Percentiles rank a stretch among this genome's conserved stretches.
phyloP scores from a whole-genome alignment of 1,140 invertebrate species.

The Anoplolepis gracilipes region DNA sequence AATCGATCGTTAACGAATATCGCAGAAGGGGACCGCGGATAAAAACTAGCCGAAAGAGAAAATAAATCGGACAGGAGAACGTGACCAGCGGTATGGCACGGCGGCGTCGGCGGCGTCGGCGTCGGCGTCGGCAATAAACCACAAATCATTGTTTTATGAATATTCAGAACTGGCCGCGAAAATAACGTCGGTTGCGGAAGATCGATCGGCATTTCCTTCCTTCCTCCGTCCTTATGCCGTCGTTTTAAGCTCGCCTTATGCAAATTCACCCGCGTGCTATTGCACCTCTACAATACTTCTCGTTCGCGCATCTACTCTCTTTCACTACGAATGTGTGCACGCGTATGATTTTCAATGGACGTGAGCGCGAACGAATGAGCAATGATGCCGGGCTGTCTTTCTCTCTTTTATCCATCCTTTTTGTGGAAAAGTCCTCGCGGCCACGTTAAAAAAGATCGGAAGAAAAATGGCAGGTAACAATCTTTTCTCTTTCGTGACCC shows the following conservation, averaged over 20 bases:
- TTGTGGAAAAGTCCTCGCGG: not conserved
- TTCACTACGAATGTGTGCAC: slow-evolving; percentile 20
- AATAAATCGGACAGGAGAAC: slow-evolving; percentile 69
- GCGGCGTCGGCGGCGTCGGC: slow-evolving; percentile 28
- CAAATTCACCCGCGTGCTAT: slow-evolving; percentile 58
- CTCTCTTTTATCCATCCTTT: not conserved
- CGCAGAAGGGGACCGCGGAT: slow-evolving; percentile 9
- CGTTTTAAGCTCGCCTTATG: slow-evolving; percentile 75
- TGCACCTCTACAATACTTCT: not conserved
- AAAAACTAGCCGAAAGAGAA: slow-evolving; percentile 64
- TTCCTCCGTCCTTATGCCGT: slow-evolving; percentile 73
- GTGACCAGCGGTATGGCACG: slow-evolving; percentile 45
- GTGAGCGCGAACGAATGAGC: slow-evolving; percentile 41
- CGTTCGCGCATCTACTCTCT: not conserved
- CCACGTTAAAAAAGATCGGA: slow-evolving; percentile 35
- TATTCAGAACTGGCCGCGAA: slow-evolving; percentile 73
- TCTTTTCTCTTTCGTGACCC: slow-evolving; percentile 31
- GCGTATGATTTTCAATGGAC: slow-evolving; percentile 44
- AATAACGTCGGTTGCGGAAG: slow-evolving; percentile 74
- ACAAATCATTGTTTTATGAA: slow-evolving; percentile 80
- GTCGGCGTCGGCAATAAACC: slow-evolving; percentile 69
- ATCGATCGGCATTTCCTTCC: slow-evolving; percentile 78
- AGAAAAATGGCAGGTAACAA: slow-evolving; percentile 61
- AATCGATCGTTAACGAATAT: slow-evolving; percentile 57
- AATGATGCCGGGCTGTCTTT: slow-evolving; percentile 8